phyloP scores from a whole-genome alignment of 2,797 vertebrate species.

The Spondyliosoma cantharus region DNA sequence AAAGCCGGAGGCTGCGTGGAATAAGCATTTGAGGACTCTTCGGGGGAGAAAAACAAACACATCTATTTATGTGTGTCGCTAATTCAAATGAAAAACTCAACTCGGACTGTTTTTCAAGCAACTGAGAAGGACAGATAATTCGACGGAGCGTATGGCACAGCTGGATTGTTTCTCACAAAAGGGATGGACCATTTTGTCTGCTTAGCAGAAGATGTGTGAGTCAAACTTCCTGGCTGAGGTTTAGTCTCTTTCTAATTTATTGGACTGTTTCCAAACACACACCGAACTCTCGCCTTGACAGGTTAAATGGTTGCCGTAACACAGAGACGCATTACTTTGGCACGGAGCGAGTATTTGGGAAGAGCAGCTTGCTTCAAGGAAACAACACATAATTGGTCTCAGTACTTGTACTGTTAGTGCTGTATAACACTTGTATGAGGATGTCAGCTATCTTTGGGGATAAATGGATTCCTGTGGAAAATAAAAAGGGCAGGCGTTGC shows the following conservation, averaged over 20 bases:
- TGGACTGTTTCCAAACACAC: conserved; percentile 79
- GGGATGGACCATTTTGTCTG: conserved; percentile 19
- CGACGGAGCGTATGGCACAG: neutral
- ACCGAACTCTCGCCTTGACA: conserved; percentile 76
- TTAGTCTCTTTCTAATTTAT: conserved; percentile 75
- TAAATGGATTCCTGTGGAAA: conserved; percentile 61
- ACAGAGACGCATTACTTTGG: conserved; percentile 73
- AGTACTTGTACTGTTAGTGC: conserved; percentile 63
- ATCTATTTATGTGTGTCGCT: conserved; percentile 42
- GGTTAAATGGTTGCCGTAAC: conserved; percentile 80
- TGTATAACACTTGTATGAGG: conserved; percentile 58
- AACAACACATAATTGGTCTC: conserved; percentile 74
- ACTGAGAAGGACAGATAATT: conserved; percentile 16
- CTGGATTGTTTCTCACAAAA: conserved; percentile 3
- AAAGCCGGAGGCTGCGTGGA: conserved; percentile 59
- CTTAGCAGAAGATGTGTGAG: conserved; percentile 43
- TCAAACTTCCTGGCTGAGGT: conserved; percentile 69
- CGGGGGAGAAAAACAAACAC: conserved; percentile 31
- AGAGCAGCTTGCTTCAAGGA: conserved; percentile 64
- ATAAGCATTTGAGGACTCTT: conserved; percentile 56
- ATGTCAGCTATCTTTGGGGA: conserved; percentile 64
- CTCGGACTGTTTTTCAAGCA: conserved; percentile 17
- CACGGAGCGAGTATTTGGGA: conserved; percentile 60
- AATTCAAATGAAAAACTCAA: conserved; percentile 46
- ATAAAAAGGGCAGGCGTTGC: conserved; percentile 53